Percentiles rank a stretch among this genome's conserved stretches.
Conservation (phyloP, 2,797 vertebrate genomes). For the Coccyzus lansbergi region DNA sequence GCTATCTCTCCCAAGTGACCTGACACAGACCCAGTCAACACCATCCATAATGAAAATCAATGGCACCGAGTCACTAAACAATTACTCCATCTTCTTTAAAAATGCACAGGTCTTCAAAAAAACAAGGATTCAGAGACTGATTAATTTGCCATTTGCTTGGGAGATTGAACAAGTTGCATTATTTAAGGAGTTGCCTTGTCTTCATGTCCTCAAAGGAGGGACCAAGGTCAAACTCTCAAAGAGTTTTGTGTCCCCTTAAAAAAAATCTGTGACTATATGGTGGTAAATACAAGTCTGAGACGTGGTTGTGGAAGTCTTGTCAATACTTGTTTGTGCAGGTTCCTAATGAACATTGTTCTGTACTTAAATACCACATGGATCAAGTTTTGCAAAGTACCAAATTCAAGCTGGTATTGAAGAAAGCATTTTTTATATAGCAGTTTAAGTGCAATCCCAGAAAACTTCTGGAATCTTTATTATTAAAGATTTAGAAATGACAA, state of each 20-base stretch:
- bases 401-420: not conserved
- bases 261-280: not conserved
- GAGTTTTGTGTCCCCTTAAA: not conserved
- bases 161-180: slow-evolving; percentile 79
- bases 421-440: not conserved
- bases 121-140: slow-evolving; percentile 78
- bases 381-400: not conserved
- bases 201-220: slow-evolving; percentile 56
- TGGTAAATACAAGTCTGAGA: slow-evolving; percentile 28
- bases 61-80: slow-evolving; percentile 85
- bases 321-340: slow-evolving; percentile 18
- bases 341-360: not conserved
- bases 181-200: slow-evolving; percentile 74
- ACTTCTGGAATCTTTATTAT: not conserved
- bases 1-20: slow-evolving; percentile 78
- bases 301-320: slow-evolving; percentile 1
- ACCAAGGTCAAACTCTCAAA: slow-evolving; percentile 69
- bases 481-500: not conserved
- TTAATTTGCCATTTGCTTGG: slow-evolving; percentile 82
- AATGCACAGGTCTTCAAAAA: slow-evolving; percentile 82
- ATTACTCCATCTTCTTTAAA: slow-evolving; percentile 85
- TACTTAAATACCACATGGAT: accelerated
- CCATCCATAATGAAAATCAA: slow-evolving; percentile 88
- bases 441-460: not conserved
- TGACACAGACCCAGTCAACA: slow-evolving; percentile 78